Evolutionary conservation across 2,797 vertebrate species (phyloP).

Genomic region (Acanthurus leucopareius): DNA sequence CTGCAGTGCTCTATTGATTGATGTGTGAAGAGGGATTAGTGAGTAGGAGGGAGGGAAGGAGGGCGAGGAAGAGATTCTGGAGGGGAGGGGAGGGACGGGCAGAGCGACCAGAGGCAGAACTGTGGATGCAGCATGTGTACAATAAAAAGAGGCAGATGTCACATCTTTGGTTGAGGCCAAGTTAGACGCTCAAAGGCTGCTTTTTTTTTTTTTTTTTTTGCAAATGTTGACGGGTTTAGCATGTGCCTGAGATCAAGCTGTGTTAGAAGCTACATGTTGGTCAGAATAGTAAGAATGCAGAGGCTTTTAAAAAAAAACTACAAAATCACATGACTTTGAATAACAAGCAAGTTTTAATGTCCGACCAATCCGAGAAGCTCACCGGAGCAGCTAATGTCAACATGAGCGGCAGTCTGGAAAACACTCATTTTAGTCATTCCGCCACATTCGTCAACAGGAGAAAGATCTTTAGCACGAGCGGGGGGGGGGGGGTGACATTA

Average conservation of each 20-base stretch:
- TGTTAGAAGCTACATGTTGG: constrained; percentile 20
- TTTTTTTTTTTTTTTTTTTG: constrained; percentile 33
- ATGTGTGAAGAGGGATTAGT: constrained; percentile 83
- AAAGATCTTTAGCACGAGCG: constrained; percentile 29
- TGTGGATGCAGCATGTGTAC: constrained; percentile 68
- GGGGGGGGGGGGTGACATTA: constrained; percentile 33
- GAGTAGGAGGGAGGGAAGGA: constrained; percentile 51
- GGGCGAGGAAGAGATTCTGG: constrained; percentile 32
- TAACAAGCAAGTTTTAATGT: constrained; percentile 19
- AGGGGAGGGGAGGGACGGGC: constrained; percentile 24
- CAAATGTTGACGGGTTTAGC: constrained; percentile 43
- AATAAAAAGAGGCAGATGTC: constrained; percentile 72
- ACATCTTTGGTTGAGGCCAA: constrained; percentile 29
- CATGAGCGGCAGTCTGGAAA: constrained; percentile 32
- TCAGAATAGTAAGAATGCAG: not conserved
- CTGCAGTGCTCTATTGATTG: constrained; percentile 83
- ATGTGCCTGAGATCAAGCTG: constrained; percentile 27
- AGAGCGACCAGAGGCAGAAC: constrained; percentile 52
- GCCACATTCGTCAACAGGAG: constrained; percentile 18
- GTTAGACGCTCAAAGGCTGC: constrained; percentile 34
- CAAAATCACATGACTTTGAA: constrained; percentile 46
- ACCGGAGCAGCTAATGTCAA: constrained; percentile 26
- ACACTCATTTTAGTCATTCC: constrained; percentile 43
- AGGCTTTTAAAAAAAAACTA: not conserved
- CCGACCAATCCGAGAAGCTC: constrained; percentile 6